phyloP scores from a whole-genome alignment of 92 coral and sea anemone genomes.

The Nematostella vectensis region DNA sequence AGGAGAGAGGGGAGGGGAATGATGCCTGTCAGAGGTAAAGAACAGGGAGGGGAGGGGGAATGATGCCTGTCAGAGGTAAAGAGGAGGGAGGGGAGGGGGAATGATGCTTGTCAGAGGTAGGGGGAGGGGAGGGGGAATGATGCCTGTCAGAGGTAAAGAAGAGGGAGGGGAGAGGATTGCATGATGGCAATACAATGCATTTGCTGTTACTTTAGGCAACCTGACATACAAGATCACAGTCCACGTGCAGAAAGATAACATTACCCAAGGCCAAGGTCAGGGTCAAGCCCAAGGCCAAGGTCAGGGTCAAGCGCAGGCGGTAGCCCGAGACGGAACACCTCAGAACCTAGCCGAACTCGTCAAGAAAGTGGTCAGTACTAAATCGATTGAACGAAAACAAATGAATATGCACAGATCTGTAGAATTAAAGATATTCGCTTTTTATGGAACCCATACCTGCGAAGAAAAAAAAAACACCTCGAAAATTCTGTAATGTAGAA shows the following conservation, averaged over 20 bases:
- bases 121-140: conserved; percentile 47
- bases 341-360: conserved; percentile 2
- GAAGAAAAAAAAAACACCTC: no score
- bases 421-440: background rate
- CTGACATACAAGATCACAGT: conserved; percentile 32
- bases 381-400: background rate
- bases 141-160: conserved; percentile 52
- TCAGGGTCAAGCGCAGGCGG: background rate
- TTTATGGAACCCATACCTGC: background rate
- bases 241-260: background rate
- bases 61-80: no score
- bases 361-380: conserved; percentile 7
- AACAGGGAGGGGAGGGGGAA: no score
- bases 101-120: no score
- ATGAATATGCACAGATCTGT: background rate
- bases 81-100: no score
- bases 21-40: no score
- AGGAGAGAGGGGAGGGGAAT: no score
- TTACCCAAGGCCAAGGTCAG: no score
- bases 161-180: background rate
- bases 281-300: background rate
- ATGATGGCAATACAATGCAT: no score
- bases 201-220: no score
- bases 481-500: no score
- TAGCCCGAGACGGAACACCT: background rate